phyloP scores from a whole-genome alignment of 2,888 invertebrate genomes.

The Sicus ferrugineus region DNA sequence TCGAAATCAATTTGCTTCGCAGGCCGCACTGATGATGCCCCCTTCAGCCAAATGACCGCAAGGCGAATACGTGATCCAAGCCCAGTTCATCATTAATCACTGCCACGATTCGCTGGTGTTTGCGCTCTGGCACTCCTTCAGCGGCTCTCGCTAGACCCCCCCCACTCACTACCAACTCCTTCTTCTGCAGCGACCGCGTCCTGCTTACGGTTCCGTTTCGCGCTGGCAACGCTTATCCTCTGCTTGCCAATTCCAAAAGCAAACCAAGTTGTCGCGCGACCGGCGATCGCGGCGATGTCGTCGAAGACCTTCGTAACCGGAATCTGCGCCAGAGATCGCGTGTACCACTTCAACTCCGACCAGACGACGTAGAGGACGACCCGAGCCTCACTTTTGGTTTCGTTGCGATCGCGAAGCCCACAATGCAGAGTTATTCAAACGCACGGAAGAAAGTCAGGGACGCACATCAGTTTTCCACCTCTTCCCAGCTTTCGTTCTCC shows the following conservation, averaged over 20 bases:
- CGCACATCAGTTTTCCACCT: neutral
- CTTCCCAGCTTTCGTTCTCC: slow-evolving; percentile 1
- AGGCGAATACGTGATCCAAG: no score
- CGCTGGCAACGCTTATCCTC: slow-evolving; percentile 15
- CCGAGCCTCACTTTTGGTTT: slow-evolving; percentile 16
- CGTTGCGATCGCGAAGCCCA: slow-evolving; percentile 13
- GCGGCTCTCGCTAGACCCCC: neutral
- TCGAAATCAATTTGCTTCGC: no score
- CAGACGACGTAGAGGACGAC: neutral
- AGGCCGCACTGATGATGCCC: no score
- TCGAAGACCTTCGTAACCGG: slow-evolving; percentile 15
- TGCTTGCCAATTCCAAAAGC: neutral
- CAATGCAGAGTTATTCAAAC: neutral
- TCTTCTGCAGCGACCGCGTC: neutral
- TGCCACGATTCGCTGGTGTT: no score
- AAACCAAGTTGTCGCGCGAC: slow-evolving; percentile 2
- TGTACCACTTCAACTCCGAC: neutral
- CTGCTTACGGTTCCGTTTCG: no score
- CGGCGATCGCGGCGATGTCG: slow-evolving; percentile 14
- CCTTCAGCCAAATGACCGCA: no score
- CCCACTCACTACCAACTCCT: neutral
- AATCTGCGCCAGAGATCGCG: neutral
- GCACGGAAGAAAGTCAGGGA: neutral
- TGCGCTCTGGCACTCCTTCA: neutral
- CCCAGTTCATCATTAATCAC: no score